These are phyloP conservation scores for Tyrophagus putrescentiae DNA, from an alignment of 1,140 invertebrate species.

Conservation along the genomic window DNA sequence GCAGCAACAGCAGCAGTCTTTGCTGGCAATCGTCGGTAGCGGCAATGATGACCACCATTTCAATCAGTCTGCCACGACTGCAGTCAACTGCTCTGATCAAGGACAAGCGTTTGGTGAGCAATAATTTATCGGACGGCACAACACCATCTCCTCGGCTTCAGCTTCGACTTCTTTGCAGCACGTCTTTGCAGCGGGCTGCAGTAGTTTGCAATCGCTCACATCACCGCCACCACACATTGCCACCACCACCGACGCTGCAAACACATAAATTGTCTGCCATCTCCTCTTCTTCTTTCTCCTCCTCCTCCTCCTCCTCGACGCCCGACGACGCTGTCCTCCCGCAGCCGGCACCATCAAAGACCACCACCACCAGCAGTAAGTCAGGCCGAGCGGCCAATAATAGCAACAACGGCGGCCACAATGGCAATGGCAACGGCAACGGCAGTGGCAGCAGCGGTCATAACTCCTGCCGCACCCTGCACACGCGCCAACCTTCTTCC, in stretches of 20 bases:
- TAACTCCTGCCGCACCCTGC: conserved; percentile 3
- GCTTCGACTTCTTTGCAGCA: too few species aligned
- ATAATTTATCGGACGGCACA: too few species aligned
- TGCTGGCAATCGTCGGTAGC: neutral
- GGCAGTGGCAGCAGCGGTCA: conserved; percentile 3
- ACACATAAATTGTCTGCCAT: too few species aligned
- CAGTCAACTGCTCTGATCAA: too few species aligned
- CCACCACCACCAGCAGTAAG: too few species aligned
- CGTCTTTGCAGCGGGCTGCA: neutral
- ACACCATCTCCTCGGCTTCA: too few species aligned
- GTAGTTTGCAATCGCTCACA: neutral
- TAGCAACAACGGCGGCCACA: neutral
- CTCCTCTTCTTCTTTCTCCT: too few species aligned
- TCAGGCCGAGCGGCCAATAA: neutral
- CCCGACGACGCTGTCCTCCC: neutral
- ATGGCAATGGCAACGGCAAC: too few species aligned
- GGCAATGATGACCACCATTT: too few species aligned
- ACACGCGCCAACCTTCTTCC: neutral
- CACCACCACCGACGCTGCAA: neutral
- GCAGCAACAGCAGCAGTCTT: neutral
- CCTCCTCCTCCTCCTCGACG: too few species aligned
- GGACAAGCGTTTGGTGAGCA: too few species aligned
- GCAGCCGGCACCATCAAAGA: neutral
- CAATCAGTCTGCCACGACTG: too few species aligned
- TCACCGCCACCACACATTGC: neutral